Evolutionary conservation across 1,140 invertebrate genomes (phyloP).

Genomic region (Pogonomyrmex barbatus): DNA sequence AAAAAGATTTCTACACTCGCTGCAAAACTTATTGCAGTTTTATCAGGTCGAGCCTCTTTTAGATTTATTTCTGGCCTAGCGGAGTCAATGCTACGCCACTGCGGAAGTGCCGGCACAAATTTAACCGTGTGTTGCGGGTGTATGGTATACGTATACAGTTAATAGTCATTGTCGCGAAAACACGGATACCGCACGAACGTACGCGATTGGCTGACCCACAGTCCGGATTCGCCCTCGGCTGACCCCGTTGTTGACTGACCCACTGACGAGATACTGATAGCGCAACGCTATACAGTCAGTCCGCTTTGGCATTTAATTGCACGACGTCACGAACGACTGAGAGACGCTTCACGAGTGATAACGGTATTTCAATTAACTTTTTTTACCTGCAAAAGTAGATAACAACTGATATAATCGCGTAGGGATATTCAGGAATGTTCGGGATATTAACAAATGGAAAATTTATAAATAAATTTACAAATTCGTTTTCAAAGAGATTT

Average conservation of each 20-base stretch:
- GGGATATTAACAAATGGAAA: not conserved
- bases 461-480: no score
- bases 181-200: slow-evolving; percentile 53
- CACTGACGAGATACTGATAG: slow-evolving; percentile 77
- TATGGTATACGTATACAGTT: slow-evolving; percentile 68
- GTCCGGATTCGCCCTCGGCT: slow-evolving; percentile 80
- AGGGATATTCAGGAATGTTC: not conserved
- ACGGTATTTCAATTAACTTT: slow-evolving; percentile 40
- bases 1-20: not conserved
- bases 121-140: slow-evolving; percentile 67
- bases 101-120: slow-evolving; percentile 42
- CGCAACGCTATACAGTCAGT: slow-evolving; percentile 55
- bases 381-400: not conserved
- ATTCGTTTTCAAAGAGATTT: no score
- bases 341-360: slow-evolving; percentile 59
- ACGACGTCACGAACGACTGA: slow-evolving; percentile 24
- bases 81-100: slow-evolving; percentile 27
- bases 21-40: not conserved
- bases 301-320: slow-evolving; percentile 54
- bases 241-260: slow-evolving; percentile 83
- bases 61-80: not conserved
- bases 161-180: slow-evolving; percentile 76
- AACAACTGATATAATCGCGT: not conserved
- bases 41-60: slow-evolving; percentile 1
- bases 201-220: slow-evolving; percentile 78